Conservation (phyloP, 2,888 invertebrate species). For the Kuschelorhynchus macadamiae region DNA sequence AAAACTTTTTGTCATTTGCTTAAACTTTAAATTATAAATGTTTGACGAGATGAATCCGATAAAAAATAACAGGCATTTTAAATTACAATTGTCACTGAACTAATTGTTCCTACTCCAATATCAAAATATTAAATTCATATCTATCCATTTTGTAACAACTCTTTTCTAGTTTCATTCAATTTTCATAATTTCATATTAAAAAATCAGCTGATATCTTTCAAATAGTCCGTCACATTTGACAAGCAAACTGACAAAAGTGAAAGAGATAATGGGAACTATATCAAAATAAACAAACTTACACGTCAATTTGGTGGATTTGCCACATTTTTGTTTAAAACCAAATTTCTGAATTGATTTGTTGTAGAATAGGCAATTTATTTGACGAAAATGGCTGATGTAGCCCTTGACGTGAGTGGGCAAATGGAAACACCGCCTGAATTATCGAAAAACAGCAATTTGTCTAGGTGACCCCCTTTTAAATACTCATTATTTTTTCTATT, state of each 20-base stretch:
- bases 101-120: too few relatives aligned
- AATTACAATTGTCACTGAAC: too few relatives aligned
- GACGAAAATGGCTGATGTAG: conserved; percentile 58
- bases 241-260: neutral
- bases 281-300: conserved; percentile 17
- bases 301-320: conserved; percentile 15
- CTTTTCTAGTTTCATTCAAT: too few relatives aligned
- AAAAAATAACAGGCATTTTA: too few relatives aligned
- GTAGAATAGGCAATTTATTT: neutral
- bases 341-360: conserved; percentile 8
- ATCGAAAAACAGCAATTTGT: conserved; percentile 47
- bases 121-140: too few relatives aligned
- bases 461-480: conserved; percentile 46
- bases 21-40: too few relatives aligned
- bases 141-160: too few relatives aligned
- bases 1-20: too few relatives aligned
- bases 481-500: neutral
- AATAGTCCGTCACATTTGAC: too few relatives aligned
- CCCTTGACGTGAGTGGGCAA: conserved; percentile 66
- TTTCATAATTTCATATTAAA: too few relatives aligned
- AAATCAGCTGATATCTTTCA: too few relatives aligned
- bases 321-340: neutral
- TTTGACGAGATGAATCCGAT: too few relatives aligned
- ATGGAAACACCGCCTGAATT: conserved; percentile 61
- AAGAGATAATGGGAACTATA: neutral